A percentile compares a stretch with the other conserved stretches of the same genome.
Evolutionary conservation across 2,797 vertebrate genomes (phyloP).

Genomic region (Neosilurus hyrtlii): DNA sequence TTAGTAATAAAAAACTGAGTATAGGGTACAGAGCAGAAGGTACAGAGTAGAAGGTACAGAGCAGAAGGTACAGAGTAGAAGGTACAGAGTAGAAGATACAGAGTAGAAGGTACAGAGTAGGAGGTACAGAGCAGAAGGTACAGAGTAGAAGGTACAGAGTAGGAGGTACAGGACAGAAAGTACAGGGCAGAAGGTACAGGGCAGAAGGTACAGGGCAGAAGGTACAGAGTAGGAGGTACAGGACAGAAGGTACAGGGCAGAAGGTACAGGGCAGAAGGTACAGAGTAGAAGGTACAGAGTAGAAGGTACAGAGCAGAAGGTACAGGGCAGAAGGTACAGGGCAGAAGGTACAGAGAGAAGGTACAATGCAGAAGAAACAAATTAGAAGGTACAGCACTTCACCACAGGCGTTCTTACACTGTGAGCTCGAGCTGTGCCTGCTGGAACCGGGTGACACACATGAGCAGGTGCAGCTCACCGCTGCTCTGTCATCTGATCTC

Average conservation of each 20-base stretch:
- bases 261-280: background rate
- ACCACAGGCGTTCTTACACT: background rate
- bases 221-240: background rate
- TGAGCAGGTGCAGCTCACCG: conserved; percentile 69
- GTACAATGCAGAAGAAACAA: too few species aligned
- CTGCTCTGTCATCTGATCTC: conserved; percentile 57
- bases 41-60: background rate
- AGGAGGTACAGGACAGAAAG: background rate
- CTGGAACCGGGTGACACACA: conserved; percentile 37
- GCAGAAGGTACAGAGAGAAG: too few species aligned
- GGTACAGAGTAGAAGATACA: background rate
- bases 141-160: too few species aligned
- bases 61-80: too few species aligned
- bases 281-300: too few species aligned
- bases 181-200: background rate
- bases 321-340: background rate
- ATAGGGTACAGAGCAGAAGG: background rate
- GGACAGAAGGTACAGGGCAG: too few species aligned
- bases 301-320: background rate
- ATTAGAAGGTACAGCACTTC: background rate
- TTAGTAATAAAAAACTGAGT: background rate
- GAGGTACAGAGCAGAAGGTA: background rate
- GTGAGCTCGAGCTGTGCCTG: conserved; percentile 4
- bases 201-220: too few species aligned
- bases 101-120: too few species aligned